Base-by-base conservation (phyloP, 1,140 invertebrate species). In the Adelges cooleyi region DNA sequence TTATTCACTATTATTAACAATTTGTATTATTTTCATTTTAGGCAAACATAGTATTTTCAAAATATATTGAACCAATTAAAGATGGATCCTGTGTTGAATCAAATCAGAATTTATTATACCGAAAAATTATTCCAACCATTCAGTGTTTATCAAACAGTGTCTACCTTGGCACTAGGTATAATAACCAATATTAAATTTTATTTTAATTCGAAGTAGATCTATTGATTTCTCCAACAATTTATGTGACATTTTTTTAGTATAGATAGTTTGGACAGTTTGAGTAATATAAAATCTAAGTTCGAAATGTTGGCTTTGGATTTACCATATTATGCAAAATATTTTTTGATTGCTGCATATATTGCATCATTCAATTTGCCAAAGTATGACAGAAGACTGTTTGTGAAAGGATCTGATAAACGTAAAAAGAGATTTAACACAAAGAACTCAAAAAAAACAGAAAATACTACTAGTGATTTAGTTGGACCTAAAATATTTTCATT, bases 341-440 rank as follows among this genome's bases (percentile, higher is more conserved):
- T 95, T 36, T 75, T 95, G 3, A 89, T 95, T 25, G 89, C 92
- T 22, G 86, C 90, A 8, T 95, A 90, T 74, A 76, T 95, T 65
- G 92, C 92, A 0, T 95, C 91, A 22, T 90, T 94, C 71, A 94
- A 94, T 76, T 87, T 89, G 0, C 80, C 84, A 0, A 91, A 89
- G 71, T 83, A 87, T 69, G 92, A 95, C 73, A 89, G 86, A 72
- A 78, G 85, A 59, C 74, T 91, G 3, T 93, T 91, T 72, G 79
- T 88, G 71, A 90, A 90, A 78, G 74, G 84, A 74, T 80, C 86
- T 75, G 82, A 80, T 29, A 81, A 81, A 71, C 74, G 76, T 54
- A 66, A 66, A 10, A 70, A 54, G 42, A 71, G 70, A 59, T 51
- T 27, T 23, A 22, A 20, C 15, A 71, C 80, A 71, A 81, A 82